Conservation (phyloP, 2,113 vertebrate species). For the Brachyistius frenatus region DNA sequence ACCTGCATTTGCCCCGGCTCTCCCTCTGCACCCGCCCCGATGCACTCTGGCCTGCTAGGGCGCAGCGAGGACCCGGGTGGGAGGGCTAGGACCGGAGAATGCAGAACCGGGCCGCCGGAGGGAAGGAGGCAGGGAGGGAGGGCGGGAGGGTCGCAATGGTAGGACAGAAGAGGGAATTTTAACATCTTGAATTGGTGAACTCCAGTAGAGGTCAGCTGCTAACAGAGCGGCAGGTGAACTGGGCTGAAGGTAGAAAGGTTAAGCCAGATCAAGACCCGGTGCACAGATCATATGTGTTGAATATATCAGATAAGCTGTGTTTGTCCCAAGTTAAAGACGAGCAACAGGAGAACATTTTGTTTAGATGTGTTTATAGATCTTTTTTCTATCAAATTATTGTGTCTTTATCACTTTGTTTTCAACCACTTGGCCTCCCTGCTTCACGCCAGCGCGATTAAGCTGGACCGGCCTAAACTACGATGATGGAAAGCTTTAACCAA, state of each 20-base stretch:
- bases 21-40: constrained; percentile 43
- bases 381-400: no score
- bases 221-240: constrained; percentile 36
- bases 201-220: constrained; percentile 43
- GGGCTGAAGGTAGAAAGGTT: constrained; percentile 67
- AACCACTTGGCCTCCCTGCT: not conserved
- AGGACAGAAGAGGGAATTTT: not conserved
- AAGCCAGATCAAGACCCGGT: constrained; percentile 65
- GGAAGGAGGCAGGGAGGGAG: not conserved
- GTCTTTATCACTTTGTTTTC: not conserved
- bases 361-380: not conserved
- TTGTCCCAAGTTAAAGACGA: not conserved
- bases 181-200: no score
- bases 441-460: not conserved
- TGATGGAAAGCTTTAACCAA: not conserved
- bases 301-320: constrained; percentile 36
- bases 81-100: not conserved
- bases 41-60: not conserved
- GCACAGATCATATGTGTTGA: constrained; percentile 49
- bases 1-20: constrained; percentile 78
- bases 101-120: not conserved
- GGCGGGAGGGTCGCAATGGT: no score
- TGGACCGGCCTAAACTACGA: not conserved
- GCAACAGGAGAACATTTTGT: not conserved
- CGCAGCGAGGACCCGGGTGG: not conserved